A percentile compares a stretch with the other conserved stretches of the same genome.
Evolutionary conservation across 2,113 vertebrate genomes (phyloP).

Genomic region (Heliornis fulica): DNA sequence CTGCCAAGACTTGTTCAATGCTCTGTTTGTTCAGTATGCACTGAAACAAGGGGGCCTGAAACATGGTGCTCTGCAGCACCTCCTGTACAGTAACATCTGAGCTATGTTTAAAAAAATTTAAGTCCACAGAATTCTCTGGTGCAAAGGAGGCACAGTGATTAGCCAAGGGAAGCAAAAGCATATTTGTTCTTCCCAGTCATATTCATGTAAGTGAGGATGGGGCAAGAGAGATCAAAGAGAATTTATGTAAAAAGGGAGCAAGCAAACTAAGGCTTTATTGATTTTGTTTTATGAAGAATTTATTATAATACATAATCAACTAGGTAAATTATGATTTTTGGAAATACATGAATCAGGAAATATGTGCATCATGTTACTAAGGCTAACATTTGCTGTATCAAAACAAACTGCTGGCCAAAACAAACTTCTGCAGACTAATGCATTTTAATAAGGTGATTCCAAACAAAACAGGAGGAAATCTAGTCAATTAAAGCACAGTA

Average conservation of each 20-base stretch:
- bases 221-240: background rate
- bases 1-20: background rate
- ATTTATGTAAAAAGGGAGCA: background rate
- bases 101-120: background rate
- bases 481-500: background rate
- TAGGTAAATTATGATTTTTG: background rate
- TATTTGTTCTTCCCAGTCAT: background rate
- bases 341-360: background rate
- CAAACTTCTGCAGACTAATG: background rate
- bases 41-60: background rate
- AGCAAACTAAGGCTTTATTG: background rate
- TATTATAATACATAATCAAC: background rate
- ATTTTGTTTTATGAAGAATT: background rate
- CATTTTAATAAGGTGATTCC: background rate
- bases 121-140: background rate
- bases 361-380: background rate
- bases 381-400: background rate
- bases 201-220: background rate
- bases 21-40: background rate
- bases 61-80: background rate
- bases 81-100: background rate
- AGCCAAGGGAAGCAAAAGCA: background rate
- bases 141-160: background rate
- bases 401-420: slow-evolving; percentile 6
- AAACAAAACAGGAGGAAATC: slow-evolving; percentile 11